Conservation (phyloP, 2,888 invertebrate genomes). For the Therioaphis trifolii region DNA sequence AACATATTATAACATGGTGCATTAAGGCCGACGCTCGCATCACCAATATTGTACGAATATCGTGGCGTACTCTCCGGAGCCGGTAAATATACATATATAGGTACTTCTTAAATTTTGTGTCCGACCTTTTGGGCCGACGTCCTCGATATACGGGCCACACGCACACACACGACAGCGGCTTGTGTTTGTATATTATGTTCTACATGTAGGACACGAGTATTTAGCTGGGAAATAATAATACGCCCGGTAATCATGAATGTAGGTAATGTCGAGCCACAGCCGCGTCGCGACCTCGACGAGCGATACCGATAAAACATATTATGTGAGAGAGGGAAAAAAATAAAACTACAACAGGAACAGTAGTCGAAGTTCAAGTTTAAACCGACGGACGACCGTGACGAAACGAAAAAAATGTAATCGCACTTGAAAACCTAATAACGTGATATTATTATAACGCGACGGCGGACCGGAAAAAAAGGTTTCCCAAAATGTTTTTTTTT, state of each 20-base stretch:
- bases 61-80: too few relatives aligned
- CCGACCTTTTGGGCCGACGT: background rate
- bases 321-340: constrained; percentile 13
- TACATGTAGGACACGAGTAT: background rate
- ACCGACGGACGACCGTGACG: constrained; percentile 49
- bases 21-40: too few relatives aligned
- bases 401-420: background rate
- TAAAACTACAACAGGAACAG: constrained; percentile 14
- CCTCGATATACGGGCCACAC: background rate
- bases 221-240: background rate
- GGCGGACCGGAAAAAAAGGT: constrained; percentile 4
- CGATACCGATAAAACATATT: constrained; percentile 31
- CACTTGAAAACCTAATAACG: constrained; percentile 44
- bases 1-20: too few relatives aligned
- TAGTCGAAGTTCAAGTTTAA: constrained; percentile 63
- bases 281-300: constrained; percentile 35
- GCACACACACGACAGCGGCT: background rate
- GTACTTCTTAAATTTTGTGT: background rate
- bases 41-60: too few relatives aligned
- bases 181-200: background rate
- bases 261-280: background rate
- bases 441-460: background rate
- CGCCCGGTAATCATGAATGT: constrained; percentile 4
- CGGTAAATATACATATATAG: too few relatives aligned
- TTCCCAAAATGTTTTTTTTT: constrained; percentile 27